Evolutionary conservation across 92 coral and sea anemone genomes (phyloP).

Genomic region (Desmophyllum pertusum): DNA sequence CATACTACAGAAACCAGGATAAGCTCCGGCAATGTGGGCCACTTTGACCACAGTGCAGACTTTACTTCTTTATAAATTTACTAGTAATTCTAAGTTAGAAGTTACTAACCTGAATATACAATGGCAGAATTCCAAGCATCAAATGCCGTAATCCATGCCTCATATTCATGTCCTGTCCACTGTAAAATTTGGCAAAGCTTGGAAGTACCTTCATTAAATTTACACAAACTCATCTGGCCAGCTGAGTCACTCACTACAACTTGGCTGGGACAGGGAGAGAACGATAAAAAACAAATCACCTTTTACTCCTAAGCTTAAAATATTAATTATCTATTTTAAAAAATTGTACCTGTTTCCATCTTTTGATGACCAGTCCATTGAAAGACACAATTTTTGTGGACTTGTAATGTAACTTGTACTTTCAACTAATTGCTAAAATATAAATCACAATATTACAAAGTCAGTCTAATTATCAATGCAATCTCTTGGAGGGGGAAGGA

Average conservation of each 20-base stretch:
- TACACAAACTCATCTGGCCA: slow-evolving; percentile 73
- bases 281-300: background rate
- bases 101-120: slow-evolving; percentile 79
- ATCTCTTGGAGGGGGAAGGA: background rate
- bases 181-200: slow-evolving; percentile 53
- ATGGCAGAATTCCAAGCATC: slow-evolving; percentile 77
- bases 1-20: too few species aligned
- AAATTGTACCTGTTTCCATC: slow-evolving; percentile 25
- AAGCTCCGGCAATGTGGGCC: too few species aligned
- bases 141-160: slow-evolving; percentile 97
- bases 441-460: background rate
- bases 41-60: too few species aligned
- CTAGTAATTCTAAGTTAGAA: background rate
- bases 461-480: background rate
- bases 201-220: slow-evolving; percentile 69
- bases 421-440: slow-evolving; percentile 55
- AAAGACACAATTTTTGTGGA: slow-evolving; percentile 75
- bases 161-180: slow-evolving; percentile 94
- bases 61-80: background rate
- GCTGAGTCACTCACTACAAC: slow-evolving; percentile 79
- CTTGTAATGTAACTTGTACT: slow-evolving; percentile 45
- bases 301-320: background rate
- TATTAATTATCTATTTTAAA: background rate
- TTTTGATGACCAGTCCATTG: slow-evolving; percentile 87
- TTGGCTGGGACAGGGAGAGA: background rate